phyloP scores from a whole-genome alignment of 1,140 invertebrate genomes.

The Saccostrea echinata region DNA sequence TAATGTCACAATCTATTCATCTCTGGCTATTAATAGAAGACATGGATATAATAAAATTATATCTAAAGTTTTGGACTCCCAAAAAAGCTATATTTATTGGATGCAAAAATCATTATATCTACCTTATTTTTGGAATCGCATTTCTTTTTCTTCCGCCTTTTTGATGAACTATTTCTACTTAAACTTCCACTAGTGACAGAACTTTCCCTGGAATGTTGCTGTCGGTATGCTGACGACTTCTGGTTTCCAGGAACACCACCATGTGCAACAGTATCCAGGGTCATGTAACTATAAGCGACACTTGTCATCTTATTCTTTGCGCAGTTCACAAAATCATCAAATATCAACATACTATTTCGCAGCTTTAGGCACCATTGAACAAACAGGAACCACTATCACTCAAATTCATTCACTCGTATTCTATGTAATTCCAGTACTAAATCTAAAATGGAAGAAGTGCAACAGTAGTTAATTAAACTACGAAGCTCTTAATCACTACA shows the following conservation, averaged over 20 bases:
- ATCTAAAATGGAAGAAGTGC: background rate
- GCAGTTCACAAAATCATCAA: constrained; percentile 21
- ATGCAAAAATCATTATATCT: background rate
- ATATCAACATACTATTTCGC: constrained; percentile 44
- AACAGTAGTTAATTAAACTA: background rate
- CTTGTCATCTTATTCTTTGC: constrained; percentile 20
- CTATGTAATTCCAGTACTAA: background rate
- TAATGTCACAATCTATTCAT: too few relatives aligned
- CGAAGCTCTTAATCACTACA: background rate
- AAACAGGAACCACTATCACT: background rate
- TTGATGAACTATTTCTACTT: background rate
- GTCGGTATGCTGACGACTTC: background rate
- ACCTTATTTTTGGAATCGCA: constrained; percentile 26
- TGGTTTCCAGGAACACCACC: constrained; percentile 31
- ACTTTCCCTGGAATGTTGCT: background rate
- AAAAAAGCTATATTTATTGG: background rate
- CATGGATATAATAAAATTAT: too few relatives aligned
- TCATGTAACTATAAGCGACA: constrained; percentile 45
- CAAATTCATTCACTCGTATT: background rate
- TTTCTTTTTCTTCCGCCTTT: constrained; percentile 34
- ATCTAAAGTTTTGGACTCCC: background rate
- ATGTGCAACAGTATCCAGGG: constrained; percentile 35
- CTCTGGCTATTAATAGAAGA: too few relatives aligned
- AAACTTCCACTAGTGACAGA: constrained; percentile 14
- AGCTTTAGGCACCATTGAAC: background rate